A percentile compares a stretch with the other conserved stretches of the same genome.
These are phyloP conservation scores for Parelbella ahira DNA, from an alignment of 2,888 invertebrate species.

Conservation along the genomic window DNA sequence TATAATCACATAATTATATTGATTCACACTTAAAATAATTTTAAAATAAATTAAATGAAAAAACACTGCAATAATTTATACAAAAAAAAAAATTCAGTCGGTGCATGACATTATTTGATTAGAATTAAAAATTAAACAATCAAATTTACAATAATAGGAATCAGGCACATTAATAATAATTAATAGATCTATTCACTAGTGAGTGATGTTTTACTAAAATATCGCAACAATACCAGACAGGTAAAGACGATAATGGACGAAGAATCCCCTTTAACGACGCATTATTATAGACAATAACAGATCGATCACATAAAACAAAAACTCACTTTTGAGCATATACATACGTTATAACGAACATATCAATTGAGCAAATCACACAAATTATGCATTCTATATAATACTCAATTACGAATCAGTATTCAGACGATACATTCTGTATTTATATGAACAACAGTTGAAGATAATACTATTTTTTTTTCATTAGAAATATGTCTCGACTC, in stretches of 20 bases:
- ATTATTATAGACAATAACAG: conserved; percentile 40
- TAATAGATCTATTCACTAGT: conserved; percentile 57
- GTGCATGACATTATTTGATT: conserved; percentile 75
- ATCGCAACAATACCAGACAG: conserved; percentile 40
- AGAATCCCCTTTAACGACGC: conserved; percentile 44
- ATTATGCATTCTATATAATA: conserved; percentile 29
- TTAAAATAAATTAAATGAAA: conserved; percentile 77
- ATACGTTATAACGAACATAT: conserved; percentile 60
- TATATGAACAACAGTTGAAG: conserved; percentile 55
- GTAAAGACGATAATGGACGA: conserved; percentile 40
- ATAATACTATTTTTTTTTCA: conserved; percentile 44
- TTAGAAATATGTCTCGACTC: conserved; percentile 51
- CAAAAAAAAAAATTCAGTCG: conserved; percentile 69
- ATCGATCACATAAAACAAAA: conserved; percentile 62
- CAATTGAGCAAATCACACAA: conserved; percentile 66
- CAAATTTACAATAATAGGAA: conserved; percentile 78
- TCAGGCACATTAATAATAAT: conserved; percentile 73
- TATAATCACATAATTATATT: conserved; percentile 78
- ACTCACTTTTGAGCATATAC: conserved; percentile 73
- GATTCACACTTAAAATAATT: conserved; percentile 77
- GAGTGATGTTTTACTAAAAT: conserved; percentile 52
- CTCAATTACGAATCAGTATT: conserved; percentile 14
- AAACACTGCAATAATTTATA: conserved; percentile 78
- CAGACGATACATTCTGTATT: conserved; percentile 27
- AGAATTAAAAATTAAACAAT: conserved; percentile 72